These are phyloP conservation scores for Mustelus asterias DNA, from an alignment of 2,113 vertebrate species.

Conservation along the genomic window DNA sequence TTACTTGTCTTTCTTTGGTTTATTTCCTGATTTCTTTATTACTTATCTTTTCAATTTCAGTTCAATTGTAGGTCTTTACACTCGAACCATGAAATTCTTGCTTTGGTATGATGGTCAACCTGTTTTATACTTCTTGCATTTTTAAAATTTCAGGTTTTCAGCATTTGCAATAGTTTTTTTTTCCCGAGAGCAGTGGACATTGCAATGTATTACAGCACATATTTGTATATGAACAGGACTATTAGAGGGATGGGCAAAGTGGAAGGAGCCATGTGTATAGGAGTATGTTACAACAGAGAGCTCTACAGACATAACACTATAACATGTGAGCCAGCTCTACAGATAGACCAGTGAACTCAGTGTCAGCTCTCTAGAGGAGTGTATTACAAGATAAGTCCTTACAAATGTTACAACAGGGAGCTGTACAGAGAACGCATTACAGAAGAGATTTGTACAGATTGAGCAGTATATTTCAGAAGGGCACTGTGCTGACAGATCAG, in stretches of 20 bases:
- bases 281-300: background rate
- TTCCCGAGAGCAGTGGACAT: background rate
- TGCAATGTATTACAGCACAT: background rate
- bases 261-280: background rate
- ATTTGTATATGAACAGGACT: background rate
- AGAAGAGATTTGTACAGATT: background rate
- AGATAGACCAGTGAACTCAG: background rate
- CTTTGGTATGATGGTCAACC: background rate
- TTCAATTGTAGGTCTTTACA: background rate
- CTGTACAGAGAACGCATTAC: background rate
- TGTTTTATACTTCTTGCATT: background rate
- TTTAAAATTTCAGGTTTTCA: background rate
- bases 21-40: background rate
- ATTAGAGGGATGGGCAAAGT: background rate
- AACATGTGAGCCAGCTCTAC: background rate
- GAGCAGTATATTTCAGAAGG: background rate
- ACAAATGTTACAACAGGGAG: background rate
- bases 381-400: background rate
- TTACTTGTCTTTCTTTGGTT: background rate
- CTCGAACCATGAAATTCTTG: too few species aligned
- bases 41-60: background rate
- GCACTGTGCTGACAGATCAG: background rate
- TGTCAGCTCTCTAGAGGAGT: background rate
- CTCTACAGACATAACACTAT: background rate
- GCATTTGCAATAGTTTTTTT: background rate